phyloP scores from a whole-genome alignment of 2,797 vertebrate genomes.

The Saxicola maurus region DNA sequence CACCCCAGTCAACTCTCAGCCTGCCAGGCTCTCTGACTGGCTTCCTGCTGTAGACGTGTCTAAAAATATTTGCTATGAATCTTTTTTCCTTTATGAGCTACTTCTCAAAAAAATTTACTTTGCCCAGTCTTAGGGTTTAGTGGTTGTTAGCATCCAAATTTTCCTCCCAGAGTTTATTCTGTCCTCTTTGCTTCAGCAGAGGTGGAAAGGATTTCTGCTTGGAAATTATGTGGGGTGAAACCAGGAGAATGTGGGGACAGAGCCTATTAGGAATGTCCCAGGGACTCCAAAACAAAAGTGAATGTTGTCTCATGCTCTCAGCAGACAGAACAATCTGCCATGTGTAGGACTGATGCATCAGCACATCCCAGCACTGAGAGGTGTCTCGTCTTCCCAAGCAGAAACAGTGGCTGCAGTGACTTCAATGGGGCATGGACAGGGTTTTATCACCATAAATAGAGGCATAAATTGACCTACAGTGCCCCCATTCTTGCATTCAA shows the following conservation, averaged over 20 bases:
- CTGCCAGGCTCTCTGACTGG: background rate
- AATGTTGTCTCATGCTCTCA: background rate
- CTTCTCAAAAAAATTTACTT: background rate
- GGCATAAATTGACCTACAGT: background rate
- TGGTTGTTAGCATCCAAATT: background rate
- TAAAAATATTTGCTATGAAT: background rate
- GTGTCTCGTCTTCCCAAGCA: background rate
- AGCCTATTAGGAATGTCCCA: background rate
- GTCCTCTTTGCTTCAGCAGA: background rate
- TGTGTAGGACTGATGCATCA: background rate
- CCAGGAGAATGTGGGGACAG: background rate
- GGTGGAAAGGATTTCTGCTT: background rate
- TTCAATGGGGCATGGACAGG: background rate
- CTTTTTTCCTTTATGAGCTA: background rate
- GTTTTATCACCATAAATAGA: background rate
- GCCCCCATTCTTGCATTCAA: background rate
- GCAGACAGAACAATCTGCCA: background rate
- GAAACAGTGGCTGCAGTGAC: background rate
- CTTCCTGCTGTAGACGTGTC: background rate
- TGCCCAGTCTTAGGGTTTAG: background rate
- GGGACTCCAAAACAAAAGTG: background rate
- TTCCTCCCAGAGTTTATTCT: background rate
- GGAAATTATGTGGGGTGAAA: background rate
- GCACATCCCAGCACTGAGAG: background rate
- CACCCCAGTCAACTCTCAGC: background rate